Evolutionary conservation across 2,888 invertebrate genomes (phyloP), one percentile per base, ranked within the genome.

Genomic region (Andrena bicolor): DNA sequence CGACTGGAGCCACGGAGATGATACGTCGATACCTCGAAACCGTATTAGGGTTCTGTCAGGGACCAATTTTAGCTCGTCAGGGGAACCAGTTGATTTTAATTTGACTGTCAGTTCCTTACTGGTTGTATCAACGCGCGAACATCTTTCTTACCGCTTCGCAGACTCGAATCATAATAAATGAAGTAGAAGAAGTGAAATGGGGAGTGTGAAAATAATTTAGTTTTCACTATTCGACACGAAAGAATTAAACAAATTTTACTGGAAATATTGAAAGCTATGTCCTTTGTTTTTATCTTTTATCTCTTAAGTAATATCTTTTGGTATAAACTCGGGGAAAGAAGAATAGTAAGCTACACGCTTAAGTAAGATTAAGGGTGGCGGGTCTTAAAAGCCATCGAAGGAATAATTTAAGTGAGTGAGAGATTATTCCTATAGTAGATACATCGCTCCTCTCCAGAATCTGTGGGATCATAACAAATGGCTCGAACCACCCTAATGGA

Each of bases 391-490:
- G 72, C 77, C 76, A 79, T 76, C 73, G 78, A 73, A 72, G 65
- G 80, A 88, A 88, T 88, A 86, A 88, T 88, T 88, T 88, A 84
- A 85, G 65, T 48, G 85, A 85, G 80, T 69, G 79, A 82, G 80
- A 80, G 83, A 86, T 83, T 82, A 79, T 88, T 86, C 69, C 56
- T 58, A 41, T 5, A 73, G 82, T 80, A 73, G 65, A 49, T 72
- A 64, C 32, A 73, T 65, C 68, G 58, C 71, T 51, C 32, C 53
- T 20, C 26, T 13, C 51, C 58, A 30, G 82, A 73, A 76, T 84
- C 76, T 48, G 74, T 49, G 85, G 84, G 85, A 88, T 88, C 86
- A 82, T 89, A 89, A 91, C 83, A 88, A 89, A 90, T 89, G 85
- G 84, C 77, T 61, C 77, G 80, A 61, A 82, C 65, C 85, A 80